phyloP scores from a whole-genome alignment of 2,888 invertebrate species.

The Notodonta dromedarius region DNA sequence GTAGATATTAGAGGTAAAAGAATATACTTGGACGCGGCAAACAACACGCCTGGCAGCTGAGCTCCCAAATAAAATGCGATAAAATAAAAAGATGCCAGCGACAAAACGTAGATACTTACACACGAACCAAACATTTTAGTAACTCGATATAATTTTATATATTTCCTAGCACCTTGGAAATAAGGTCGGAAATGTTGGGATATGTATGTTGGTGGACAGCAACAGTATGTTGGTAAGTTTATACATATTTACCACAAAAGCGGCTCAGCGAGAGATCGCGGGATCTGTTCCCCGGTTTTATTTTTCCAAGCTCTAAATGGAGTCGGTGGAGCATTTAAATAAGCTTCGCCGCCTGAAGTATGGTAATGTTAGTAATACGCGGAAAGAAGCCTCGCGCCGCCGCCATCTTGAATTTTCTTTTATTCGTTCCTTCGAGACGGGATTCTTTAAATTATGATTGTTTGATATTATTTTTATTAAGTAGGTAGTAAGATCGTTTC shows the following conservation, averaged over 20 bases:
- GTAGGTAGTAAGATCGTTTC: not conserved
- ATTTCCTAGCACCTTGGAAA: slow-evolving; percentile 19
- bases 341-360: slow-evolving; percentile 82
- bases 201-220: slow-evolving; percentile 25
- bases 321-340: slow-evolving; percentile 85
- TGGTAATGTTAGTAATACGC: slow-evolving; percentile 83
- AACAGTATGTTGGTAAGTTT: slow-evolving; percentile 62
- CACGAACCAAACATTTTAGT: slow-evolving; percentile 49
- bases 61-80: slow-evolving; percentile 80
- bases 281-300: slow-evolving; percentile 81
- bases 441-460: slow-evolving; percentile 35
- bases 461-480: slow-evolving; percentile 17
- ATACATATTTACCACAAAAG: slow-evolving; percentile 84
- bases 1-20: slow-evolving; percentile 47
- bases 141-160: slow-evolving; percentile 14
- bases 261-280: slow-evolving; percentile 81
- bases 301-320: slow-evolving; percentile 84
- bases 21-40: slow-evolving; percentile 67
- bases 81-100: slow-evolving; percentile 80
- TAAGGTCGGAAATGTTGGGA: slow-evolving; percentile 48
- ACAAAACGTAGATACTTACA: slow-evolving; percentile 80
- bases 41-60: slow-evolving; percentile 79
- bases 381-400: slow-evolving; percentile 75
- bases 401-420: slow-evolving; percentile 77
- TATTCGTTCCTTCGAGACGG: slow-evolving; percentile 49